Evolutionary conservation across 2,113 vertebrate genomes (phyloP), one percentile per base, ranked within the genome.

Genomic region (Campylomormyrus numenius): DNA sequence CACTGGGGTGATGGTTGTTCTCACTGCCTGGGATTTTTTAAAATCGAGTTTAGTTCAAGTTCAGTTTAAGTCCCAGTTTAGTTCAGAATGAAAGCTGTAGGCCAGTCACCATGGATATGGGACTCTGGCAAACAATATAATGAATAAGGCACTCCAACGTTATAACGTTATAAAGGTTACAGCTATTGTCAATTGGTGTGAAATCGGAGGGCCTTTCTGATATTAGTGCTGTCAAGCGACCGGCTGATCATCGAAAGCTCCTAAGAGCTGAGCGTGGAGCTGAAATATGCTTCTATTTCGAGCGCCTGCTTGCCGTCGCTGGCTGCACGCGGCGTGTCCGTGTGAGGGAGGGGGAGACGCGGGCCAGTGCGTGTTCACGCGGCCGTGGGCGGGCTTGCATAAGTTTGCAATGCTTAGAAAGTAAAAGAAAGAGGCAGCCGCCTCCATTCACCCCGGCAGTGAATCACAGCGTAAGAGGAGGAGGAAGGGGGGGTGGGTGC

Each of bases 401-500:
- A 85, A 85, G 45, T 49, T n/a, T 66, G 42, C 19, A 21, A 35
- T n/a, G 56, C 85, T 85, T 66, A 31, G 53, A 85, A 90, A 90
- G 42, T 66, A 50, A 53, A n/a, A 62, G 56, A 46, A 45, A 88
- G 52, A n/a, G 35, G 53, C 42, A 84, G 31, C 80, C 80, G 39
- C 89, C 89, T 80, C 80, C 50, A 52, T 89, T 89, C 49, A 84
- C 19, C 24, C 35, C 3, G 17, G 39, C 24, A 24, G 52, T 89
- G 89, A 89, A 58, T 89, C 89, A 89, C 6, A 56, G 6, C 7
- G 80, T 80, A 53, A 24, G 70, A 52, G 3, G 3, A 53, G 89
- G 42, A 85, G 39, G 77, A 6, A 8, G 39, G 49, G 50, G 85
- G 49, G n/a, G 13, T n/a, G 85, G 85, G n/a, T 9, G 85, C 13